Evolutionary conservation across 2,113 vertebrate species (phyloP), one percentile per base, ranked within the genome.

Genomic region (Gopherus flavomarginatus): DNA sequence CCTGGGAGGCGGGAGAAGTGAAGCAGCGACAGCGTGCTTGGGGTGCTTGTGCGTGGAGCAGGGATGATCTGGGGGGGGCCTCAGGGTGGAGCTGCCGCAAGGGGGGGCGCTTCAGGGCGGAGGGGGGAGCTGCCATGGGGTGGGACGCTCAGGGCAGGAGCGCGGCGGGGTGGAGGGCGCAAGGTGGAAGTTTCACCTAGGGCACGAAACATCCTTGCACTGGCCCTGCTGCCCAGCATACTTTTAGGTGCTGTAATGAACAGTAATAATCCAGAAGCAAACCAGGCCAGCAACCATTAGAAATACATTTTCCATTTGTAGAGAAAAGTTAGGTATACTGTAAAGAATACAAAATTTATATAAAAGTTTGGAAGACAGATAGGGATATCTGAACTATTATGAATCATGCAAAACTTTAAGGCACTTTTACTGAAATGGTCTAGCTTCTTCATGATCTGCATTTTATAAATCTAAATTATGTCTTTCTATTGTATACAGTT

Each of bases 401-500:
- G 11, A 59, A 59, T 59, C 57, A 59, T 59, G 57, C 90, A 97
- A 24, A 96, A 93, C 97, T 97, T 96, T 94, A 89, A 54, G 56
- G 56, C 78, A 79, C 81, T 96, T 72, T 72, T 72, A 72, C 65
- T 21, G n/a, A 72, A 38, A 72, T 22, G 65, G 35, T 72, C 65
- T 72, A 38, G 9, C 65, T 72, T 72, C 65, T 38, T 88, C 75
- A 44, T 29, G 65, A 85, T 96, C 97, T 97, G 92, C 94, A 91
- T 54, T 96, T 96, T 91, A 42, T 90, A 87, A 87, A 50, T 86
- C 95, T 94, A 94, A 89, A 92, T 97, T 94, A 92, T 62, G 79
- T 83, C 7, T 95, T 97, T 96, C 89, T 92, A n/a, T 94, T 95
- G 94, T 95, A 81, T 87, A 83, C 91, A 96, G 93, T 97, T 93